Evolutionary conservation across 2,888 invertebrate species (phyloP), one percentile per base, ranked within the genome.

Genomic region (Ectobius pallidus): DNA sequence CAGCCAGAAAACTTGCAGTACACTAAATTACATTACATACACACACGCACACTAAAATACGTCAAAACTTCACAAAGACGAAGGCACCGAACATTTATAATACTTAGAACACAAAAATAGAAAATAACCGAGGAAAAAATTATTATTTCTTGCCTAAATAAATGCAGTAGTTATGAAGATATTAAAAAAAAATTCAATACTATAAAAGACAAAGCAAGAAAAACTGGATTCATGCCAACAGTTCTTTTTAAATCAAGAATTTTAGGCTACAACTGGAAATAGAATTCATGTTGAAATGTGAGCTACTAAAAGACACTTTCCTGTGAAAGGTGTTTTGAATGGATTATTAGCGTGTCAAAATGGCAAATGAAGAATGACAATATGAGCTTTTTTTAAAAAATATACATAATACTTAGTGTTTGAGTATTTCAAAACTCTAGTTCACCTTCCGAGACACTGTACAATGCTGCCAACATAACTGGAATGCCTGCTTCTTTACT

Each of bases 81-180:
- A 72, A 72, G 71, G 71, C 71, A 72, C 71, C 67, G 61, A 68
- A 72, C 71, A 72, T 72, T 72, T 67, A 72, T 49, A 55, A 68
- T 58, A 68, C 52, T 67, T 46, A 34, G 62, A 11, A 62, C 11
- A 52, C 27, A 32, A 52, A 69, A 22, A 22, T 20, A 22, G 11
- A 14, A 30, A 30, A 58, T n/a, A n/a, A n/a, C n/a, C n/a, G 16
- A 30, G n/a, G 58, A n/a, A 30, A 58, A 4, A 16, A 58, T 58
- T 30, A 22, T 20, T 68, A n/a, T n/a, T n/a, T n/a, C n/a, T 49
- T 49, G 49, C 49, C 27, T 27, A 30, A 68, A 46, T 30, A 68
- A 46, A 68, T 39, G 46, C 30, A 68, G 58, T 30, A 30, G 27
- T 25, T 25, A 58, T 30, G 27, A n/a, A 58, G n/a, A 52, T 9